These are phyloP conservation scores for Enteromius mattozi DNA, from an alignment of 2,797 vertebrate species.

Conservation along the genomic window DNA sequence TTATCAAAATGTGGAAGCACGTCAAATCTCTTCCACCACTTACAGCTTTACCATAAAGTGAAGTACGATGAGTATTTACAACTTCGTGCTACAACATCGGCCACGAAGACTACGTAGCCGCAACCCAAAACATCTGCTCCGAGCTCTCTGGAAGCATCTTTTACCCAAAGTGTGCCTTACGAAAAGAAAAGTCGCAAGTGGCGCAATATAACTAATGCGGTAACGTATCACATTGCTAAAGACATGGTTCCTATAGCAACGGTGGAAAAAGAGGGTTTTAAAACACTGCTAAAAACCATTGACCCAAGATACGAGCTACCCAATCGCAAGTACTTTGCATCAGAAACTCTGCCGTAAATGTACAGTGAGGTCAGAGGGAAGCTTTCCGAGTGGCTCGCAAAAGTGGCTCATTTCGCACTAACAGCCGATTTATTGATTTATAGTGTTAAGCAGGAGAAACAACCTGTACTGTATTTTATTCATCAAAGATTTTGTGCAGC, in stretches of 20 bases:
- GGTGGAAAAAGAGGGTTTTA: conserved; percentile 53
- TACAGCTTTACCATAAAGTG: conserved; percentile 31
- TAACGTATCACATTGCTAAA: conserved; percentile 39
- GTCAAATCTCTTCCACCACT: conserved; percentile 10
- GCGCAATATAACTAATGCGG: conserved; percentile 37
- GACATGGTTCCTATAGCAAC: conserved; percentile 44
- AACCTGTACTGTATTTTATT: neutral
- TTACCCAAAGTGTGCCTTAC: conserved; percentile 16
- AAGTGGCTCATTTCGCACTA: neutral
- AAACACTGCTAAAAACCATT: conserved; percentile 49
- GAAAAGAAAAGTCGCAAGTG: neutral
- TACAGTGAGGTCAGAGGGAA: conserved; percentile 41
- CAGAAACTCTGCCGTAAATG: neutral
- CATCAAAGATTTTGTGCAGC: too few species aligned
- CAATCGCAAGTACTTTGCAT: conserved; percentile 4
- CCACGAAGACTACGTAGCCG: too few species aligned
- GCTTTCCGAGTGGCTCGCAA: conserved; percentile 21
- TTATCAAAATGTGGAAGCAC: neutral
- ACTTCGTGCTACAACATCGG: too few species aligned
- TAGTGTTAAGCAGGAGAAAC: too few species aligned
- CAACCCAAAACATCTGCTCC: conserved; percentile 14
- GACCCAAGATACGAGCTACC: conserved; percentile 50
- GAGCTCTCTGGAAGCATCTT: conserved; percentile 27
- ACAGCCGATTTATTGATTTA: too few species aligned
- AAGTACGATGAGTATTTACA: conserved; percentile 29